Evolutionary conservation across 2,797 vertebrate species (phyloP), one percentile per base, ranked within the genome.

Genomic region (Kryptopterus vitreolus): DNA sequence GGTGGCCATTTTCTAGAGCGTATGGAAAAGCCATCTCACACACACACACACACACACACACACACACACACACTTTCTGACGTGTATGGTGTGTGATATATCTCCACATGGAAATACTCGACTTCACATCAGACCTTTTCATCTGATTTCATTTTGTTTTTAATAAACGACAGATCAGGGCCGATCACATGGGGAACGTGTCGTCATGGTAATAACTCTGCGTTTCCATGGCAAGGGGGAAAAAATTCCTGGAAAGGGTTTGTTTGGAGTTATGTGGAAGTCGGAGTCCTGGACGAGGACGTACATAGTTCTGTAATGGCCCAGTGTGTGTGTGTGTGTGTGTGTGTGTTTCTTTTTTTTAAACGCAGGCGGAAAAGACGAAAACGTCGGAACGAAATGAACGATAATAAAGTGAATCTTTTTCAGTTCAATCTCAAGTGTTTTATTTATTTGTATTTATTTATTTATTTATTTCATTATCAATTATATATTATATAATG

Each of bases 1-100:
- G 85, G 83, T 11, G 11, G 62, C 80, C 57, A 58, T 77, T 58
- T 66, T 18, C 85, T 88, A 79, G 81, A 86, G 83, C 78, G 35
- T 66, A 52, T 69, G 79, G 83, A 62, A 63, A 81, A 81, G 65
- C 57, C 52, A 52, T 81, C 74, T 29, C 22, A 46, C 52, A 12
- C 75, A 33, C 71, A 20, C 55, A 43, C 55, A 46, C 52, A 29
- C 46, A 29, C 43, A 29, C 66, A 50, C 46, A 70, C 43, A n/a
- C 63, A n/a, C 35, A 43, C 63, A 43, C 63, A 24, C 38, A 13
- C 38, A 15, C 16, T 3, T 16, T 18, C 15, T 3, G 2, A 38
- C 35, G 52, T 78, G 13, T 73, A 35, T 3, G 2, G 24, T 55
- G 52, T 78, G 13, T 73, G 48, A 76, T 59, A 22, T 10, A 55